Evolutionary conservation across 1,140 invertebrate species (phyloP), one percentile per base, ranked within the genome.

Genomic region (Pollicipes pollicipes): DNA sequence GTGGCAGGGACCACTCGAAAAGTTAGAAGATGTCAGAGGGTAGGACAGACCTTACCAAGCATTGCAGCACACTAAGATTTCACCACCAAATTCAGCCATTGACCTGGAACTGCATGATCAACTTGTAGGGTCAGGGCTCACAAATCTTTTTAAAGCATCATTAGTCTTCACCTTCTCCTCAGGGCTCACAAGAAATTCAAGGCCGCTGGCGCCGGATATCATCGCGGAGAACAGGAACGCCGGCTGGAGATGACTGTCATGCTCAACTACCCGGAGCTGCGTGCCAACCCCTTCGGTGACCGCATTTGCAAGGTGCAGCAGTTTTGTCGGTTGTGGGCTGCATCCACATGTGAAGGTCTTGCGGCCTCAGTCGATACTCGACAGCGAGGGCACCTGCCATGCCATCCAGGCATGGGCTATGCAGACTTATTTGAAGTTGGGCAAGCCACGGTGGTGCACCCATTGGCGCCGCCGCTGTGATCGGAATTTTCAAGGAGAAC

Each of bases 181-280:
- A 93, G 91, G 81, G 90, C 90, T 26, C 90, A 92, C 81, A 86
- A 91, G 75, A 90, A 91, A 77, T 95, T 94, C 78, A 89, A 90
- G 82, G 84, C n/a, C 86, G 21, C 79, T 94, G 68, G 88, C 89
- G 16, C 89, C 90, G 70, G 89, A 91, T 76, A 88, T 88, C 81
- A 89, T 93, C 1, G 87, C 86, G 0, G 86, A 89, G 74, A 90
- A 93, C 76, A 88, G 88, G 80, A 93, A 93, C 83, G 88, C 88
- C 91, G 91, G 80, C 80, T 95, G 17, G 86, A 88, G 26, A 88
- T 91, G 85, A 83, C 84, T 4, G 90, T 90, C 80, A 87, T 93
- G 63, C 79, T 91, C 28, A 86, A 88, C 74, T 88, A 88, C 77
- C 88, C 88, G 66, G 89, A 90, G 79, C 77, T 93, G 68, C 81